Conservation (phyloP, 1,140 invertebrate genomes). For the Drosophila mayri region DNA sequence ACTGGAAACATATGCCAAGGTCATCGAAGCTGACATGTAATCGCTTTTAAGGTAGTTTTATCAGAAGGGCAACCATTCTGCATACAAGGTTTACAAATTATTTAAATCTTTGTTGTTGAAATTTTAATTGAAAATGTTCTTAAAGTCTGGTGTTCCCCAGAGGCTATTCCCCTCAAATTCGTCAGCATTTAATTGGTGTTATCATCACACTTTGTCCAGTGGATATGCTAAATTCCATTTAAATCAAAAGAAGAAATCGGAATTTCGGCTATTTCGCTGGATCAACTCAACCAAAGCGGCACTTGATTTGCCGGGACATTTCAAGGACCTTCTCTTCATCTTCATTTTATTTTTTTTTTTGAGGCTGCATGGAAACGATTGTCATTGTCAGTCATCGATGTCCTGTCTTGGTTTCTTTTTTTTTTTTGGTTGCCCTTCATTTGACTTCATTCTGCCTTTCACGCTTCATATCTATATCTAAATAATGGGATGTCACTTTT, state of each 20-base stretch:
- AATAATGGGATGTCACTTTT: constrained; percentile 80
- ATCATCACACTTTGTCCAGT: neutral
- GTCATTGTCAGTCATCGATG: constrained; percentile 44
- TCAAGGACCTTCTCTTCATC: constrained; percentile 11
- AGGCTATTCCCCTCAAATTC: too few relatives aligned
- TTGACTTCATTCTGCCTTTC: constrained; percentile 46
- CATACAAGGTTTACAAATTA: neutral
- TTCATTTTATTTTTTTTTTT: constrained; percentile 1
- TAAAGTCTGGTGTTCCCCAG: too few relatives aligned
- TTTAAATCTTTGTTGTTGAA: too few relatives aligned
- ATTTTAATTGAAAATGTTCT: neutral
- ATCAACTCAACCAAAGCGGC: constrained; percentile 14
- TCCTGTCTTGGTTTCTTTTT: constrained; percentile 15
- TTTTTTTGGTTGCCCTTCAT: constrained; percentile 44
- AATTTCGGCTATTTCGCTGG: constrained; percentile 15
- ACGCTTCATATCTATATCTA: constrained; percentile 62
- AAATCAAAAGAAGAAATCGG: constrained; percentile 16
- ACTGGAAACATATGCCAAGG: constrained; percentile 39
- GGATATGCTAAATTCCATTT: constrained; percentile 6
- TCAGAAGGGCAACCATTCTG: neutral
- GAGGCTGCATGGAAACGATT: constrained; percentile 36
- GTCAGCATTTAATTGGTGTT: neutral
- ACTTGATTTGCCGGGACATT: constrained; percentile 20
- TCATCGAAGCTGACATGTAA: constrained; percentile 19
- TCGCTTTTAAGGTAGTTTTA: neutral